Evolutionary conservation across 2,113 vertebrate species (phyloP).

Genomic region (Hiodon tergisus): DNA sequence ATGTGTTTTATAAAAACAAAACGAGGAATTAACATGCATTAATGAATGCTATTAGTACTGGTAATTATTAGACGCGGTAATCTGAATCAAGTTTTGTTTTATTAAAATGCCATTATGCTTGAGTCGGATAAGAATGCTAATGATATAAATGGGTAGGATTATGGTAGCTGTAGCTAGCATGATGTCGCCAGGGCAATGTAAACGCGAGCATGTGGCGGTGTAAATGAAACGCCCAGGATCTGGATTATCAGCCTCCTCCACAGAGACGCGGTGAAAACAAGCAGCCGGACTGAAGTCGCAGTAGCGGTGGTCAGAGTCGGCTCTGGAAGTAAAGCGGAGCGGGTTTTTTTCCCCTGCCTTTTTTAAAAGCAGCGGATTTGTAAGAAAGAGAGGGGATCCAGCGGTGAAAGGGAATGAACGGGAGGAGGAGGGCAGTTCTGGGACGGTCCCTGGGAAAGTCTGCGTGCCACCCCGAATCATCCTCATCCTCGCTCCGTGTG

Average conservation of each 20-base stretch:
- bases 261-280: too few species aligned
- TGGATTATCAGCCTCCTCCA: too few species aligned
- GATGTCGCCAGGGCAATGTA: too few species aligned
- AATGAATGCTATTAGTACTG: conserved; percentile 12
- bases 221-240: too few species aligned
- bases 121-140: too few species aligned
- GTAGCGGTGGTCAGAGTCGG: too few species aligned
- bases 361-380: background rate
- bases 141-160: too few species aligned
- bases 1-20: background rate
- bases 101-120: background rate
- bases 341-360: background rate
- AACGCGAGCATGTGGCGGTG: too few species aligned
- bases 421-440: conserved; percentile 7
- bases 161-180: too few species aligned
- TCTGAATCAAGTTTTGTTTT: conserved; percentile 2
- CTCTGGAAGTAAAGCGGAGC: background rate
- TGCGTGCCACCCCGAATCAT: conserved; percentile 20
- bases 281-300: too few species aligned
- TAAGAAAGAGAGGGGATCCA: background rate
- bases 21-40: conserved; percentile 11
- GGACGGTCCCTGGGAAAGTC: background rate
- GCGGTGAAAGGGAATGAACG: background rate
- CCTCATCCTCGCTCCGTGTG: accelerated
- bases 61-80: background rate